Conservation (phyloP, 1,140 invertebrate species). For the Achatina immaculata region DNA sequence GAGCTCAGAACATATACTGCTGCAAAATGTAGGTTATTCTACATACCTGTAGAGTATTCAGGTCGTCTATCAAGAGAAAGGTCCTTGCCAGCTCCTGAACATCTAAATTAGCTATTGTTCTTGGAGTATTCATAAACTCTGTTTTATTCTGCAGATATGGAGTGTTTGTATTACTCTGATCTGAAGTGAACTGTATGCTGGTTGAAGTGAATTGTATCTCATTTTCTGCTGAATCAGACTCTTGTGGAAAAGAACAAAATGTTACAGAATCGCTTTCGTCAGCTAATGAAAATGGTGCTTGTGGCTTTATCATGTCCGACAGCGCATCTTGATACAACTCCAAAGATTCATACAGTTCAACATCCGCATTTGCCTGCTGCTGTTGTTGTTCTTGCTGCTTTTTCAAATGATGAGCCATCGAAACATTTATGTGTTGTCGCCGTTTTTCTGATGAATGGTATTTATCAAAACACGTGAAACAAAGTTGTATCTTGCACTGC, state of each 20-base stretch:
- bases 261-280: conserved; percentile 58
- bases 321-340: conserved; percentile 29
- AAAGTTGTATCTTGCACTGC: conserved; percentile 66
- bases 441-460: conserved; percentile 57
- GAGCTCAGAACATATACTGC: too few species aligned
- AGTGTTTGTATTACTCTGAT: conserved; percentile 53
- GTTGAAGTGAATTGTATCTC: conserved; percentile 11
- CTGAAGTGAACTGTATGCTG: conserved; percentile 50
- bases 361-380: conserved; percentile 2
- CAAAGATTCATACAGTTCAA: conserved; percentile 12
- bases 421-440: conserved; percentile 53
- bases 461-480: conserved; percentile 64
- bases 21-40: too few species aligned
- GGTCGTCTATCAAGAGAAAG: conserved; percentile 70
- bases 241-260: conserved; percentile 62
- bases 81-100: conserved; percentile 50
- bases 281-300: conserved; percentile 50
- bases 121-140: conserved; percentile 31
- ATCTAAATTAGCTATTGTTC: conserved; percentile 35
- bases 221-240: background rate
- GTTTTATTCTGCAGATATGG: conserved; percentile 51
- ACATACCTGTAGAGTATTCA: conserved; percentile 67
- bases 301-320: conserved; percentile 51
- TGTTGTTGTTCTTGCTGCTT: conserved; percentile 45
- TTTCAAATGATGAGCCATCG: conserved; percentile 41